Evolutionary conservation across 2,888 invertebrate genomes (phyloP).

Genomic region (Ischnura elegans): DNA sequence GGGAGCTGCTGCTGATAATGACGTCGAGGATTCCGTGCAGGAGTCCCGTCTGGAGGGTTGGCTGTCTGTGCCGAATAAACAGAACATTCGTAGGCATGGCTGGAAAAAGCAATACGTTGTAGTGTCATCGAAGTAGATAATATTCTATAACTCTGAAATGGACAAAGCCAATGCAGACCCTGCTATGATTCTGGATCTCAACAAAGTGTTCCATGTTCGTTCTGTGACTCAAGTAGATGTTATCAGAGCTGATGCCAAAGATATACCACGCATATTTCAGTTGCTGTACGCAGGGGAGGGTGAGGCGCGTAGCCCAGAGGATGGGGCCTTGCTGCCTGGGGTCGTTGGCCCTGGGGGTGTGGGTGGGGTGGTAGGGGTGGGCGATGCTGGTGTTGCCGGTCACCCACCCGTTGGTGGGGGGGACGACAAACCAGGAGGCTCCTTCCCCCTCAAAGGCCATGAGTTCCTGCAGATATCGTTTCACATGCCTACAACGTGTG

Average conservation of each 20-base stretch:
- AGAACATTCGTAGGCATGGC: conserved; percentile 96
- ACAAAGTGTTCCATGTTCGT: conserved; percentile 96
- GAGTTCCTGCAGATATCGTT: conserved; percentile 97
- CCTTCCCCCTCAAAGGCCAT: conserved; percentile 92
- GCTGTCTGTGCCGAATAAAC: conserved; percentile 96
- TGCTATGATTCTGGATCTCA: conserved; percentile 95
- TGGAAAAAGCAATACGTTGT: conserved; percentile 99
- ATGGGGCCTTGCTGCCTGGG: conserved; percentile 77
- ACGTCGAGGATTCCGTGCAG: conserved; percentile 82
- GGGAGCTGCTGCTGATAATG: conserved; percentile 83
- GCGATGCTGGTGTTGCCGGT: conserved; percentile 74
- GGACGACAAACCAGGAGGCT: conserved; percentile 80
- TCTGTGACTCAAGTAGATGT: conserved; percentile 99
- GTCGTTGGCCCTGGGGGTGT: conserved; percentile 77
- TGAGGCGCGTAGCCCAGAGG: conserved; percentile 90
- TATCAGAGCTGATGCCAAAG: conserved; percentile 98
- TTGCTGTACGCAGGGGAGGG: conserved; percentile 98
- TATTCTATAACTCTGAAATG: conserved; percentile 96
- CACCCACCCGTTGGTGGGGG: conserved; percentile 74
- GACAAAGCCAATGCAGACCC: conserved; percentile 97
- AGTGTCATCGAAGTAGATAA: conserved; percentile 97
- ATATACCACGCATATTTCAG: conserved; percentile 99
- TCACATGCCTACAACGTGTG: conserved; percentile 99
- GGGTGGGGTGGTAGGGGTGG: conserved; percentile 78
- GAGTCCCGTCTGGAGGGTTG: conserved; percentile 91